Conservation (phyloP, 2,888 invertebrate genomes). For the Clunio marinus region DNA sequence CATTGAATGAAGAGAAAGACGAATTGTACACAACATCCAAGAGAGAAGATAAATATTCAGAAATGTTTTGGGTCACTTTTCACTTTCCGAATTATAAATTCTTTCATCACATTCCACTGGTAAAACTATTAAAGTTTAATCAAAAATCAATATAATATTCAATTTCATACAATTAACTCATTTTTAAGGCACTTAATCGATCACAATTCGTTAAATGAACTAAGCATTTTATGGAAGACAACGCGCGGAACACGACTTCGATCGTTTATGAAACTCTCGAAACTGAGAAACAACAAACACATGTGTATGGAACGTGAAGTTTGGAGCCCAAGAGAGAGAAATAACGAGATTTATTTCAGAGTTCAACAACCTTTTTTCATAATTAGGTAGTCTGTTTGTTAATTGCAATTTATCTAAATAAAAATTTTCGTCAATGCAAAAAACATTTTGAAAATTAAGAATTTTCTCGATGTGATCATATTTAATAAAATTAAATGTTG, state of each 20-base stretch:
- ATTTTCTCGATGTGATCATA: neutral
- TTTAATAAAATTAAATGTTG: neutral
- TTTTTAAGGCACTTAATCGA: conserved; percentile 28
- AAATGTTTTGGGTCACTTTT: neutral
- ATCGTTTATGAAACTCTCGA: neutral
- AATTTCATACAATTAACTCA: neutral
- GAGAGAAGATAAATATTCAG: neutral
- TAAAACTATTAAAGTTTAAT: neutral
- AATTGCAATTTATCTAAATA: neutral
- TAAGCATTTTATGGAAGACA: conserved; percentile 24
- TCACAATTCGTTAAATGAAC: conserved; percentile 34
- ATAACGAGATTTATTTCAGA: conserved; percentile 28
- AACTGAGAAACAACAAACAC: conserved; percentile 31
- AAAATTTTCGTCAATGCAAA: neutral
- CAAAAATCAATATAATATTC: neutral
- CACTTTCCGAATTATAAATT: neutral
- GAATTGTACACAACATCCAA: neutral
- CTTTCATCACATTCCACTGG: neutral
- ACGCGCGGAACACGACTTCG: conserved; percentile 18
- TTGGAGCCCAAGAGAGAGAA: conserved; percentile 27
- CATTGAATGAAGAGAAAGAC: neutral
- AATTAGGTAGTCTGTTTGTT: neutral
- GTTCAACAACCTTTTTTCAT: neutral
- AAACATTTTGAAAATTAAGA: neutral
- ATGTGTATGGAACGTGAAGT: conserved; percentile 29